Base-by-base conservation (phyloP, 2,888 invertebrate genomes). In the Octonoba sinensis region DNA sequence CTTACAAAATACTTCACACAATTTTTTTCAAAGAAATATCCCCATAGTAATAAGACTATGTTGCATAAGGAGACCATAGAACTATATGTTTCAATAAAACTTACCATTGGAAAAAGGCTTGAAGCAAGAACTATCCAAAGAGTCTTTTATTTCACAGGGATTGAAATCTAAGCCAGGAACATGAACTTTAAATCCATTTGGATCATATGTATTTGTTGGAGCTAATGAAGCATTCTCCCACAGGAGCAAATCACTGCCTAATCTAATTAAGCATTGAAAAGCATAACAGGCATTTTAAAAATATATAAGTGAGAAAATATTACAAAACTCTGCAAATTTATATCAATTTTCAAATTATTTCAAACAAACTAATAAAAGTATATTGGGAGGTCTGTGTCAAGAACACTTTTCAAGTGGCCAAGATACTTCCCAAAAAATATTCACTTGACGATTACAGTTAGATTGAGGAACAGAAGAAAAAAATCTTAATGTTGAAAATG, bases 201-300 rank as follows among this genome's bases (percentile, higher is more conserved):
- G 67, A 65, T 83, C 84, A 75, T 76, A 64, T 51, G 78, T 13
- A 66, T 76, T 24, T 27, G 62, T 54, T 57, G 84, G 89, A 86
- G 90, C 90, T 0, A 93, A 92, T 11, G 92, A 92, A 16, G 93
- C 66, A 6, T 96, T 93, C 87, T 94, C 92, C 96, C 96, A 96
- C 83, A 96, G 90, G 74, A 96, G 89, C 66, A 96, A 89, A 89
- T 96, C 96, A 0, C 93, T 93, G 87, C 93, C 95, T 81, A 96
- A 92, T 71, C 96, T 89, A 72, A 73, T 72, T 36, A 65, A 47
- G 75, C 79, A 78, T 27, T 79, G 3, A 54, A 27, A 36, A 36
- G 36, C 36, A 36, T 36, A 8, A 36, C 3, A 36, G n/a, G 49
- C 1, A 49, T 15, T 49, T 49, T 49, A 16, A 13, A 49, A 49